These are phyloP conservation scores for Pagetopsis macropterus DNA, from an alignment of 2,797 vertebrate species.

Conservation along the genomic window DNA sequence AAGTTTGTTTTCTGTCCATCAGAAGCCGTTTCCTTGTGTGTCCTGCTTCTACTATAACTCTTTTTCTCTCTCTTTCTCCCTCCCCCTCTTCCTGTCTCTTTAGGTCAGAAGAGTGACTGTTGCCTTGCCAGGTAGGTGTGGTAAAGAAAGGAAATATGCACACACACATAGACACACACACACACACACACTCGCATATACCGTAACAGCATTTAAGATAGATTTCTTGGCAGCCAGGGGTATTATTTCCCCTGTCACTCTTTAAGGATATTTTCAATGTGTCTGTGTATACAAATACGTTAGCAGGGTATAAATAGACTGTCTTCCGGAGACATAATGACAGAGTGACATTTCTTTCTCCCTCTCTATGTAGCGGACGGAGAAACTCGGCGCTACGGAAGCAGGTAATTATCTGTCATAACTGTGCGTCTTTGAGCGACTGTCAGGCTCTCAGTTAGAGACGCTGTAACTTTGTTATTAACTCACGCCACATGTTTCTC, in stretches of 20 bases:
- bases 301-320: slow-evolving; percentile 76
- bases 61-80: slow-evolving; percentile 30
- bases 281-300: slow-evolving; percentile 68
- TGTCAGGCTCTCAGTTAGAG: slow-evolving; percentile 24
- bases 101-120: slow-evolving; percentile 96
- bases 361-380: slow-evolving; percentile 78
- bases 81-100: slow-evolving; percentile 63
- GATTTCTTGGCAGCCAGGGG: slow-evolving; percentile 57
- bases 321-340: slow-evolving; percentile 74
- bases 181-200: slow-evolving; percentile 22
- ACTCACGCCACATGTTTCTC: slow-evolving; percentile 42
- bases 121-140: slow-evolving; percentile 94
- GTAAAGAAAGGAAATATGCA: slow-evolving; percentile 60
- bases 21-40: slow-evolving; percentile 58
- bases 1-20: slow-evolving; percentile 53
- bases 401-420: slow-evolving; percentile 88
- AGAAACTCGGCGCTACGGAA: slow-evolving; percentile 92
- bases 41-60: slow-evolving; percentile 48
- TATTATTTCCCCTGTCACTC: slow-evolving; percentile 61
- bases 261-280: slow-evolving; percentile 67
- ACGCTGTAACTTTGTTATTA: slow-evolving; percentile 33
- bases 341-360: slow-evolving; percentile 56
- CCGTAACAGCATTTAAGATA: slow-evolving; percentile 43
- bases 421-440: slow-evolving; percentile 25
- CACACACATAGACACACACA: background rate